Evolutionary conservation across 2,888 invertebrate genomes (phyloP).

Genomic region (Melieria picta): DNA sequence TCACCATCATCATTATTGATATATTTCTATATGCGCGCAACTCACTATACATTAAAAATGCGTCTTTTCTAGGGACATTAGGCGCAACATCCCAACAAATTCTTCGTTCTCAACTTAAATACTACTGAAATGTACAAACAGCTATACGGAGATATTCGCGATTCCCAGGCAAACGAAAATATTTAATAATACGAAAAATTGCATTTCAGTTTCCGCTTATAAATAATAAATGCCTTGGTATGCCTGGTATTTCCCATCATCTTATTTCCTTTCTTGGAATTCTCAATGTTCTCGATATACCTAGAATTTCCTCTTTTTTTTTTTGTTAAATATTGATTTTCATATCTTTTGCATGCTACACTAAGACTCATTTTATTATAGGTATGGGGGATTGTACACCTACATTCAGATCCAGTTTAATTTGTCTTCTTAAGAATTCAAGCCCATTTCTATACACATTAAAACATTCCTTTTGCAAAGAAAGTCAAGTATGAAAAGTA

Average conservation of each 20-base stretch:
- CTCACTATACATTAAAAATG: neutral
- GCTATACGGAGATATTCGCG: slow-evolving; percentile 12
- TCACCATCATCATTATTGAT: slow-evolving; percentile 51
- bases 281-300: slow-evolving; percentile 5
- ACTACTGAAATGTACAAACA: slow-evolving; percentile 30
- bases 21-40: slow-evolving; percentile 8
- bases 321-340: neutral
- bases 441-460: neutral
- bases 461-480: neutral
- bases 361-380: neutral
- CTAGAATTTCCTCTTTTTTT: neutral
- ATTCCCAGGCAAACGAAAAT: neutral
- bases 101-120: slow-evolving; percentile 10
- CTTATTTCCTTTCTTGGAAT: slow-evolving; percentile 27
- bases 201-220: slow-evolving; percentile 29
- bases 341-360: neutral
- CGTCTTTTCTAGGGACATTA: neutral
- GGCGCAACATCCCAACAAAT: neutral
- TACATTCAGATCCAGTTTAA: neutral
- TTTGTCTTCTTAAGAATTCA: neutral
- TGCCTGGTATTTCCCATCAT: slow-evolving; percentile 35
- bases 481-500: neutral
- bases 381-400: slow-evolving; percentile 32
- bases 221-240: slow-evolving; percentile 28
- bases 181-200: slow-evolving; percentile 16